Base-by-base conservation (phyloP, 2,113 vertebrate species). In the Rhinolophus ferrumequinum region DNA sequence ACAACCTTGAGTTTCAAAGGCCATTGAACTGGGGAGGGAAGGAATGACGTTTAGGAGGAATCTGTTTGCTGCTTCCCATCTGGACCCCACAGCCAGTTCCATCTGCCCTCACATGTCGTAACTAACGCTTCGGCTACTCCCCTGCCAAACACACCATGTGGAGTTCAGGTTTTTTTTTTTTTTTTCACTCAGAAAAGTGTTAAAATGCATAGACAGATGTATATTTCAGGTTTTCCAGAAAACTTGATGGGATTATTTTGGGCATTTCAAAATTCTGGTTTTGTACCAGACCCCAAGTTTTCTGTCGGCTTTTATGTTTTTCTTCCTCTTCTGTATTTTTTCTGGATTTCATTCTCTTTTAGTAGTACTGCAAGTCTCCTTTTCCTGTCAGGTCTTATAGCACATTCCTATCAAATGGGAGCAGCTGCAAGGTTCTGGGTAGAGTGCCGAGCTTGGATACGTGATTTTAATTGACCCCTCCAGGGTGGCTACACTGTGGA, bases 1-100 rank as follows among this genome's bases (percentile, higher is more conserved):
- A 95, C 90, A 94, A 85, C 76, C 94, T 95, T 94, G 84, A 94
- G 88, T 96, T 97, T 92, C 96, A 95, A 93, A 97, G 88, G 88
- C 84, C 62, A 60, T 47, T 96, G 95, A 92, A 70, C 70, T 88
- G 77, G 81, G 84, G 18, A 93, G 58, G 62, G 56, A 76, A 92
- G n/a, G 50, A 83, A 33, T 38, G 62, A 69, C 41, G 67, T 33
- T 84, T 41, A 21, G 69, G 81, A 90, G 84, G 84, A 62, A 30
- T 64, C 75, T 88, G 54, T 67, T 16, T 87, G 60, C 90, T 90
- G 79, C 80, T 66, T 66, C 24, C 85, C 82, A 86, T 76, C 83
- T 93, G 96, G 82, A 56, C 83, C 82, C 62, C 86, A n/a, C 77
- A 91, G 66, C 62, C 94, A 91, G 60, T 38, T 60, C 89, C 76